Percentiles rank a stretch among this genome's conserved stretches.
These are phyloP conservation scores for Limenitis camilla DNA, from an alignment of 2,888 invertebrate genomes.

Conservation along the genomic window DNA sequence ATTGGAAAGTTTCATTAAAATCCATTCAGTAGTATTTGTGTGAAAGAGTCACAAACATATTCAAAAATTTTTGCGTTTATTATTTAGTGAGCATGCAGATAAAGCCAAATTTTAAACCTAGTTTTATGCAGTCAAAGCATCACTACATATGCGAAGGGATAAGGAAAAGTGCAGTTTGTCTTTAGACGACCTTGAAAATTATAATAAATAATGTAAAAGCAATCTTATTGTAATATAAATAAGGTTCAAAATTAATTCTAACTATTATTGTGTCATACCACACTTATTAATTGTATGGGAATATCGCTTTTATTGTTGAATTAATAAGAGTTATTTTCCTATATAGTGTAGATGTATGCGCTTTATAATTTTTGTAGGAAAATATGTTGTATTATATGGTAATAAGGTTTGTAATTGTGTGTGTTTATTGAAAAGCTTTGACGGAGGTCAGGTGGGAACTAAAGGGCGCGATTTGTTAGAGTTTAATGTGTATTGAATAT, in stretches of 20 bases:
- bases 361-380: too few relatives aligned
- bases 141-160: slow-evolving; percentile 18
- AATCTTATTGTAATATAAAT: not conserved
- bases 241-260: not conserved
- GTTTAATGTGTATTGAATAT: slow-evolving; percentile 2
- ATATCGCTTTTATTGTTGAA: not conserved
- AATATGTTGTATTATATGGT: not conserved
- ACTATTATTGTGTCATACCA: slow-evolving; percentile 2
- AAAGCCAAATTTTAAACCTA: too few relatives aligned
- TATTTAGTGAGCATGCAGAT: too few relatives aligned
- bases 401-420: not conserved
- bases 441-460: slow-evolving; percentile 23
- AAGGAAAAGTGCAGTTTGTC: slow-evolving; percentile 29
- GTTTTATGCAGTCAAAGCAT: not conserved
- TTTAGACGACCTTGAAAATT: slow-evolving; percentile 29
- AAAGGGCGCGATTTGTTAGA: slow-evolving; percentile 19
- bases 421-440: slow-evolving; percentile 9
- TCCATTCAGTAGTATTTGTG: not conserved
- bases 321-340: not conserved
- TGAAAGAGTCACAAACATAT: not conserved
- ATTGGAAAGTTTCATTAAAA: not conserved
- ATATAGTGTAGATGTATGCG: not conserved
- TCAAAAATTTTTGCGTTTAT: not conserved
- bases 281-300: not conserved
- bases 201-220: slow-evolving; percentile 8